Evolutionary conservation across 2,797 vertebrate genomes (phyloP).

Genomic region (Liasis olivaceus): DNA sequence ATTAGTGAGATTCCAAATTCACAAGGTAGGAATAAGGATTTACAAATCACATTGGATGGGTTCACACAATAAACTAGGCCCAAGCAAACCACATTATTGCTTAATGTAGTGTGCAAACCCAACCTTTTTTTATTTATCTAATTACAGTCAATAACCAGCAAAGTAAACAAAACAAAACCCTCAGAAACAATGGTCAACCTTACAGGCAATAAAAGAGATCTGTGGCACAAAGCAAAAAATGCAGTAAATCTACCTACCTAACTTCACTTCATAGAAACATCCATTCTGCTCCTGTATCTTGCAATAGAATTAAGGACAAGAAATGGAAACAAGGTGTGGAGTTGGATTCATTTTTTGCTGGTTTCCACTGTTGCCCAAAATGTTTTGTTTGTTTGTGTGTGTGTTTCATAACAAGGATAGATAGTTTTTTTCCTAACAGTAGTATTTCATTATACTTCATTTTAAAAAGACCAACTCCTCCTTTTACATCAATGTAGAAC

Average conservation of each 20-base stretch:
- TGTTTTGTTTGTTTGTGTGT: not conserved
- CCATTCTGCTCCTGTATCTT: not conserved
- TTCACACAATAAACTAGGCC: not conserved
- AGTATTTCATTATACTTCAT: not conserved
- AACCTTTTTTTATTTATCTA: not conserved
- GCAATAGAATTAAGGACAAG: not conserved
- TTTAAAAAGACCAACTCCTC: not conserved
- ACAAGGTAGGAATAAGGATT: not conserved
- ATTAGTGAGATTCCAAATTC: not conserved
- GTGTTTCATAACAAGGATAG: not conserved
- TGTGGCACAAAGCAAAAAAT: not conserved
- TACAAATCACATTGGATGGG: not conserved
- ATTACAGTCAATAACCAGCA: not conserved
- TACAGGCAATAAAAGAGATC: not conserved
- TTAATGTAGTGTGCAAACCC: not conserved
- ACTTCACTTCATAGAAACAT: not conserved
- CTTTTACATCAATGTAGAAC: not conserved
- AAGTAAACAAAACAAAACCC: not conserved
- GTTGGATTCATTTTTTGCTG: not conserved
- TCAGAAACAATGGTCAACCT: not conserved
- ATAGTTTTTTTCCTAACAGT: not conserved
- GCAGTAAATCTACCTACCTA: not conserved
- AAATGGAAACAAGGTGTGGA: not conserved
- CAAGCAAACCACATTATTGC: not conserved
- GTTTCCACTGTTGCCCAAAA: not conserved